These are phyloP conservation scores for Ennomos erosarius DNA, from an alignment of 2,888 invertebrate genomes.

Conservation along the genomic window DNA sequence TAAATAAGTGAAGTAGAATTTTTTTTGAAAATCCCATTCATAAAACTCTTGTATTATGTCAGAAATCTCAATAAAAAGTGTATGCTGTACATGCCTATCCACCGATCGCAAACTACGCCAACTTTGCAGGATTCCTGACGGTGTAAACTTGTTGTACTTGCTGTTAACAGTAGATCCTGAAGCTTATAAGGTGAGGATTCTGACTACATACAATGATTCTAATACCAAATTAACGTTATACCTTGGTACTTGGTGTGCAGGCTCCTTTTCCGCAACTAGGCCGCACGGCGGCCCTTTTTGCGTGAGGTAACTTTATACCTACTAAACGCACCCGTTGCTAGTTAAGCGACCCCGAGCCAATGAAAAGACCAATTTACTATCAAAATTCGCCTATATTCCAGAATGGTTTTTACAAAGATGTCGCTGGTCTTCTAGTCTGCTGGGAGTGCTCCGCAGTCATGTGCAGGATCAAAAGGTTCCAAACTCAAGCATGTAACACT, in stretches of 20 bases:
- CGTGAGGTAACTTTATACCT: no score
- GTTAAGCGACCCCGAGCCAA: no score
- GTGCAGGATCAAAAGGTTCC: conserved; percentile 51
- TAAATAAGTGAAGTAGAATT: no score
- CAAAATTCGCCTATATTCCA: conserved; percentile 24
- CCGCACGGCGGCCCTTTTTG: no score
- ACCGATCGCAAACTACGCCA: conserved; percentile 59
- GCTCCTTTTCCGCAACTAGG: no score
- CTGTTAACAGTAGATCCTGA: conserved; percentile 62
- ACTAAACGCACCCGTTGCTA: no score
- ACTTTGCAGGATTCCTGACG: conserved; percentile 58
- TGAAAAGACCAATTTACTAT: conserved; percentile 1
- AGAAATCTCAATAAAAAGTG: conserved; percentile 45
- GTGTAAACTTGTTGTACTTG: conserved; percentile 66
- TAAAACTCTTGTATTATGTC: conserved; percentile 17
- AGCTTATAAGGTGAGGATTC: conserved; percentile 58
- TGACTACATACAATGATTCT: neutral
- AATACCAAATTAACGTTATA: neutral
- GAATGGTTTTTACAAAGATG: conserved; percentile 65
- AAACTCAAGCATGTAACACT: conserved; percentile 54
- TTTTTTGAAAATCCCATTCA: neutral
- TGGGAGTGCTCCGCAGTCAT: conserved; percentile 67
- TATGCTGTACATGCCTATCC: conserved; percentile 71
- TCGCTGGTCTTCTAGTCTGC: conserved; percentile 57
- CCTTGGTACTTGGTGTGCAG: no score